phyloP scores from a whole-genome alignment of 2,888 invertebrate species.

The Morpho achilles region DNA sequence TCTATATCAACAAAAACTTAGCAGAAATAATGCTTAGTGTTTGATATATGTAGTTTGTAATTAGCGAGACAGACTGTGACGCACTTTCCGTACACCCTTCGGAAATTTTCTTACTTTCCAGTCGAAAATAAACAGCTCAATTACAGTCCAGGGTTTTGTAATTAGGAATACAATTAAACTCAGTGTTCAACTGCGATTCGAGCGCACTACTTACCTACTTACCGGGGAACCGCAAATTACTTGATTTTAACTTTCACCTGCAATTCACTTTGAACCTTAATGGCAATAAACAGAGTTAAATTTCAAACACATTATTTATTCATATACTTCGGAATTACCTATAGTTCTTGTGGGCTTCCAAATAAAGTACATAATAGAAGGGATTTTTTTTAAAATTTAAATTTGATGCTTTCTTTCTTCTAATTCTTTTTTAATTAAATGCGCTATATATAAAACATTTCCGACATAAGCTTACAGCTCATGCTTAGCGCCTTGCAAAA shows the following conservation, averaged over 20 bases:
- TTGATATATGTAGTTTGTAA: too few species aligned
- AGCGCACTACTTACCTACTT: conserved; percentile 27
- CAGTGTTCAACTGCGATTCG: conserved; percentile 25
- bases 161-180: conserved; percentile 30
- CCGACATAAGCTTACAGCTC: too few species aligned
- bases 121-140: conserved; percentile 22
- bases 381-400: too few species aligned
- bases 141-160: conserved; percentile 26
- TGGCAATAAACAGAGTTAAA: background rate
- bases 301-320: background rate
- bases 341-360: background rate
- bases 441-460: too few species aligned
- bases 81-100: background rate
- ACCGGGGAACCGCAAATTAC: conserved; percentile 26
- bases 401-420: too few species aligned
- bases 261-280: conserved; percentile 9
- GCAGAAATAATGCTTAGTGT: too few species aligned
- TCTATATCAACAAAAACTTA: too few species aligned
- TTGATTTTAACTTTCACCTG: conserved; percentile 11
- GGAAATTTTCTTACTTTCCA: conserved; percentile 1
- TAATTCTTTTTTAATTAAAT: too few species aligned
- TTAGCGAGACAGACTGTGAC: too few species aligned
- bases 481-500: too few species aligned
- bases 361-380: conserved; percentile 6
- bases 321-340: conserved; percentile 11